Evolutionary conservation across 2,797 vertebrate species (phyloP).

Genomic region (Eulemur coronatus): DNA sequence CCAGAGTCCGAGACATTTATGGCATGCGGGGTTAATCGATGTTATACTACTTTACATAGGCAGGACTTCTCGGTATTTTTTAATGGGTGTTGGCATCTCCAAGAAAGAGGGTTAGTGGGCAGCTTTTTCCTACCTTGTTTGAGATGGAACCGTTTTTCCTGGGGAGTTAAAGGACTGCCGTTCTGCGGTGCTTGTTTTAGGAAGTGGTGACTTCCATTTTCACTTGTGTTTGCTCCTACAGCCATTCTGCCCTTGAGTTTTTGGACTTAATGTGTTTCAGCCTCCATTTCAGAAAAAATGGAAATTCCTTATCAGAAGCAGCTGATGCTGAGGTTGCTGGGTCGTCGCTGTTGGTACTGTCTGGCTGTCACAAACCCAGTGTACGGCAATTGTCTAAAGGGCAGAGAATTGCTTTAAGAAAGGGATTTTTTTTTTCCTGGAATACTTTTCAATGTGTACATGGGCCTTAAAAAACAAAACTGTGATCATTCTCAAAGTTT

Average conservation of each 20-base stretch:
- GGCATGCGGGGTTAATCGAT: neutral
- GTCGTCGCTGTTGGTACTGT: rapidly evolving
- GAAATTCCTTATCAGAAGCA: neutral
- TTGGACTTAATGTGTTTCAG: neutral
- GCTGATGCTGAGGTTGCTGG: too few species aligned
- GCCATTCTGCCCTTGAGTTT: neutral
- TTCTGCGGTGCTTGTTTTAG: neutral
- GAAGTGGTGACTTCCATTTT: neutral
- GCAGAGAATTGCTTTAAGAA: neutral
- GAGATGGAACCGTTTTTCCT: neutral
- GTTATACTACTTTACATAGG: neutral
- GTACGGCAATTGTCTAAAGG: too few species aligned
- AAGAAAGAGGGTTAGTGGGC: neutral
- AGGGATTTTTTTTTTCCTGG: neutral
- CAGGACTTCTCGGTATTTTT: neutral
- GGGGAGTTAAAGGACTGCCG: neutral
- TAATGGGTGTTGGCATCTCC: neutral
- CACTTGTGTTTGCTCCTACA: neutral
- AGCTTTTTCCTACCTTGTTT: neutral
- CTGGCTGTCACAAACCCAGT: neutral
- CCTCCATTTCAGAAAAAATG: neutral
- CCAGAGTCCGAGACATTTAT: too few species aligned
- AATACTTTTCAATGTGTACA: neutral
- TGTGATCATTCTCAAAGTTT: neutral
- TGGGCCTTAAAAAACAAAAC: neutral